These are phyloP conservation scores for Crenichthys baileyi DNA, from an alignment of 2,797 vertebrate species.

Conservation along the genomic window DNA sequence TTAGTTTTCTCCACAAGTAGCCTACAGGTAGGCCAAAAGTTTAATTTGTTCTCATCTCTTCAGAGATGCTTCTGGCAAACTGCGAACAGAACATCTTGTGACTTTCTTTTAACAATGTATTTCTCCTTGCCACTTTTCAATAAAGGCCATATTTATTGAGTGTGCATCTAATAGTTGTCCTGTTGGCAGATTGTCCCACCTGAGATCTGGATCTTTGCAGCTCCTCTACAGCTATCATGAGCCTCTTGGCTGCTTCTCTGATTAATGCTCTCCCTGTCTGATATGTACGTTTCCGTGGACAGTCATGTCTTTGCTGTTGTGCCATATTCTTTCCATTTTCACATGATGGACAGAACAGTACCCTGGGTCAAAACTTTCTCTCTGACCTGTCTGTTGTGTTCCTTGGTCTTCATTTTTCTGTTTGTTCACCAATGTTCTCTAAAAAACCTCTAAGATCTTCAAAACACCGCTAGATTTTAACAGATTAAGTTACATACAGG, in stretches of 20 bases:
- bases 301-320: background rate
- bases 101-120: no score
- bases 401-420: background rate
- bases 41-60: background rate
- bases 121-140: no score
- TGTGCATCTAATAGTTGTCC: no score
- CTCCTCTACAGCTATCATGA: no score
- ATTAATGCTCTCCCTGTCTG: background rate
- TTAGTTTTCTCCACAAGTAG: no score
- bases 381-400: background rate
- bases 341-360: background rate
- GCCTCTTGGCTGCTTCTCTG: background rate
- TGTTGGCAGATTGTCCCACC: no score
- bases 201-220: no score
- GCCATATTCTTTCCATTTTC: background rate
- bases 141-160: no score
- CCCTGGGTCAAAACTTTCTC: background rate
- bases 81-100: no score
- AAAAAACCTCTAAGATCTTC: background rate
- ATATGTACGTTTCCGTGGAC: background rate
- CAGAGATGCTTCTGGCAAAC: background rate
- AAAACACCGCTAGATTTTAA: background rate
- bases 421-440: background rate
- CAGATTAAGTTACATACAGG: background rate
- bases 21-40: background rate